phyloP scores from a whole-genome alignment of 2,113 vertebrate genomes.

The Gallinago undulata region DNA sequence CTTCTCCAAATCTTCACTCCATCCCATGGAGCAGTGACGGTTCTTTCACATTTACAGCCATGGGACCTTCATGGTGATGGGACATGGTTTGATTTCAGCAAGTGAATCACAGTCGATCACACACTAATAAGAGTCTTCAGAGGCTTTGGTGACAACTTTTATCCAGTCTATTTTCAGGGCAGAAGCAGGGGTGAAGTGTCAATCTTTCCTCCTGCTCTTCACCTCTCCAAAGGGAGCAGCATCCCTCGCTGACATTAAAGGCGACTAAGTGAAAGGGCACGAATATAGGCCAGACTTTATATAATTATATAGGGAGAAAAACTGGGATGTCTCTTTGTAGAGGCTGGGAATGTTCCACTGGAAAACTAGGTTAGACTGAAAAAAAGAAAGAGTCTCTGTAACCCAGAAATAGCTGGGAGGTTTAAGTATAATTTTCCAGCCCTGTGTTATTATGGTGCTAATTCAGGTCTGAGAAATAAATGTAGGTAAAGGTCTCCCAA shows the following conservation, averaged over 20 bases:
- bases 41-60: background rate
- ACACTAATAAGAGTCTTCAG: background rate
- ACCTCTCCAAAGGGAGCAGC: background rate
- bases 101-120: background rate
- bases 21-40: background rate
- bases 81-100: background rate
- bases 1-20: background rate
- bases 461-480: conserved; percentile 61
- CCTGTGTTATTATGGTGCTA: conserved; percentile 56
- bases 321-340: conserved; percentile 52
- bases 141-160: background rate
- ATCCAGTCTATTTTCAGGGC: background rate
- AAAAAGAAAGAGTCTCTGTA: conserved; percentile 63
- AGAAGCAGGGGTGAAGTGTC: background rate
- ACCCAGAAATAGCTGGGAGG: conserved; percentile 64
- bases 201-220: background rate
- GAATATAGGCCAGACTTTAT: conserved; percentile 57
- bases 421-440: conserved; percentile 60
- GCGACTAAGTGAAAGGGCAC: background rate
- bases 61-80: accelerated
- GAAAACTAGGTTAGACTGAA: conserved; percentile 65
- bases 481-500: conserved; percentile 59
- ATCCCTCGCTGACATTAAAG: background rate
- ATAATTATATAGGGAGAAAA: conserved; percentile 50
- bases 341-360: conserved; percentile 53